Percentiles rank a stretch among this genome's conserved stretches.
These are phyloP conservation scores for Takifugu rubripes DNA, from an alignment of 2,797 vertebrate species.

Conservation along the genomic window DNA sequence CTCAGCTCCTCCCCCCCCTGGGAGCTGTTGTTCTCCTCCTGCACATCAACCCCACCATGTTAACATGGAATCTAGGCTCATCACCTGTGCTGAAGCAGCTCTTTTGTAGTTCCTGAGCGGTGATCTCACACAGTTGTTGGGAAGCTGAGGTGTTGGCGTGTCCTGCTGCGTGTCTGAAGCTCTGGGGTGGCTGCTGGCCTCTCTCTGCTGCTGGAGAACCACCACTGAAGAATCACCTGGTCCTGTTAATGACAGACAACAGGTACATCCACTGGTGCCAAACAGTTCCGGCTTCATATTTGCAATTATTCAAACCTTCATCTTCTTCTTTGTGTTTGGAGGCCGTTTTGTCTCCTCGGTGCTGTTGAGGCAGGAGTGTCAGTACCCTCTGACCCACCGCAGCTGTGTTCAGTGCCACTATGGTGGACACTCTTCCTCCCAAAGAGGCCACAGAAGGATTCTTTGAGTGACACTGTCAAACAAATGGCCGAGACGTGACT, in stretches of 20 bases:
- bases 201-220: conserved; percentile 62
- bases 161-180: not conserved
- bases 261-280: no score
- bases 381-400: not conserved
- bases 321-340: no score
- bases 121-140: conserved; percentile 43
- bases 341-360: no score
- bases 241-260: conserved; percentile 29
- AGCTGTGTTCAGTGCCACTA: no score
- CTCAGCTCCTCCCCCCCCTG: conserved; percentile 67
- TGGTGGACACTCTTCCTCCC: conserved; percentile 16
- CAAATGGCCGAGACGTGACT: no score
- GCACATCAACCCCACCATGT: not conserved
- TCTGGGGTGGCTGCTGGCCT: not conserved
- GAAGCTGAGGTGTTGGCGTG: not conserved
- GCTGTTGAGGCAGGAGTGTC: no score
- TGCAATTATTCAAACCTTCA: no score
- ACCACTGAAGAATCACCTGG: conserved; percentile 61
- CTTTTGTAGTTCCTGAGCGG: not conserved
- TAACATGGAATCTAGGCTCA: not conserved
- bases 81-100: not conserved
- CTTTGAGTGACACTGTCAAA: conserved; percentile 9
- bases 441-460: conserved; percentile 18
- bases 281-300: no score
- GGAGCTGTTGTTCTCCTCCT: conserved; percentile 46